phyloP scores from a whole-genome alignment of 1,140 invertebrate species.

The Trigoniulus corallinus region DNA sequence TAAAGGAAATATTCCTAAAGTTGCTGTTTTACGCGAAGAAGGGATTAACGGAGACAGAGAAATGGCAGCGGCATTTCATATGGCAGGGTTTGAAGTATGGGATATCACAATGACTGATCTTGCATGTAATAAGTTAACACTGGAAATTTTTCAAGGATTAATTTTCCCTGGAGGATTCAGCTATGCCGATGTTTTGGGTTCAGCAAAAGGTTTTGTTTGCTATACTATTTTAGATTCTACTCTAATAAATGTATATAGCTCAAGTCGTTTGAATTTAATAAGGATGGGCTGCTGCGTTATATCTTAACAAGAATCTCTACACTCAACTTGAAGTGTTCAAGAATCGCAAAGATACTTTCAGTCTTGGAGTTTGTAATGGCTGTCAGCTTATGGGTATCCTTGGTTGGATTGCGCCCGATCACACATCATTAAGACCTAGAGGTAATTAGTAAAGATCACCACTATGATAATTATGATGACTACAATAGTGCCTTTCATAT shows the following conservation, averaged over 20 bases:
- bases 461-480: neutral
- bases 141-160: slow-evolving; percentile 70
- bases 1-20: slow-evolving; percentile 35
- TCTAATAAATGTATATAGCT: slow-evolving; percentile 1
- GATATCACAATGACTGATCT: slow-evolving; percentile 87
- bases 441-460: slow-evolving; percentile 3
- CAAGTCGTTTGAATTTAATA: slow-evolving; percentile 9
- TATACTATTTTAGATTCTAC: neutral
- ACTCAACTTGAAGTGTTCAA: slow-evolving; percentile 58
- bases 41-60: slow-evolving; percentile 93
- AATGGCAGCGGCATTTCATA: slow-evolving; percentile 84
- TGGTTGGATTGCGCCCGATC: slow-evolving; percentile 64
- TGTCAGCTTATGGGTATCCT: slow-evolving; percentile 86
- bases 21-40: slow-evolving; percentile 90
- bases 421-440: too few species aligned
- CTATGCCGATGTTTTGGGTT: slow-evolving; percentile 92
- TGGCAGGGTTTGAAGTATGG: slow-evolving; percentile 78
- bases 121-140: slow-evolving; percentile 41
- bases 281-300: slow-evolving; percentile 82
- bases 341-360: slow-evolving; percentile 65
- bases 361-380: slow-evolving; percentile 92
- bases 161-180: slow-evolving; percentile 96
- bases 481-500: neutral
- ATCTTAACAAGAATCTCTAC: slow-evolving; percentile 46
- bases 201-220: slow-evolving; percentile 55